phyloP scores from a whole-genome alignment of 1,140 invertebrate species.

The Scylla paramamosain region DNA sequence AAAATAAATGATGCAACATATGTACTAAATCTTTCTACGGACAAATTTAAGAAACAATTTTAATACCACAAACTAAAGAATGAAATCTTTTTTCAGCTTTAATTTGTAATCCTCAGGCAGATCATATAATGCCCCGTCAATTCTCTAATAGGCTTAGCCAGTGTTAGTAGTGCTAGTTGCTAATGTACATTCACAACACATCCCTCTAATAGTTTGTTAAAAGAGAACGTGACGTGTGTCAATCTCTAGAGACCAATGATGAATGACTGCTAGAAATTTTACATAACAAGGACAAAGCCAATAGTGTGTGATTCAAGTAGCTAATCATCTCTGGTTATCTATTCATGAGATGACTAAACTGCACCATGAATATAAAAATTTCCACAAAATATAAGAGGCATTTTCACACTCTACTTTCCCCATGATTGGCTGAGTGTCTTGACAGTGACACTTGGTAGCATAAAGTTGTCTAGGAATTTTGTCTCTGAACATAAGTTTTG shows the following conservation, averaged over 20 bases:
- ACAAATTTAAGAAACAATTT: background rate
- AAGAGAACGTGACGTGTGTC: background rate
- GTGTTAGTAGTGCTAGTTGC: background rate
- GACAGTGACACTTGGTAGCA: too few species aligned
- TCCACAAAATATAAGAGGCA: too few species aligned
- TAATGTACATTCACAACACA: background rate
- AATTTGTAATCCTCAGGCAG: background rate
- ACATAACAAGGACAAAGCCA: background rate
- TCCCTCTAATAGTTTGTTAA: background rate
- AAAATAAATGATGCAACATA: background rate
- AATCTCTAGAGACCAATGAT: background rate
- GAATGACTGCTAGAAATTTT: background rate
- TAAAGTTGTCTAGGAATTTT: background rate
- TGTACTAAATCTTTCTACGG: background rate
- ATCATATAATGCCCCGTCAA: background rate
- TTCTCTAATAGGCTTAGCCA: background rate
- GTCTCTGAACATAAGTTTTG: background rate
- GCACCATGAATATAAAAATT: too few species aligned
- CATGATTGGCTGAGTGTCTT: too few species aligned
- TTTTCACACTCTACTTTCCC: too few species aligned
- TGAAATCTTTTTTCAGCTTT: background rate
- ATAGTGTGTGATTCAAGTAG: background rate
- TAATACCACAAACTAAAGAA: background rate
- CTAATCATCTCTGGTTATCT: background rate
- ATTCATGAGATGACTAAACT: too few species aligned